Evolutionary conservation across 2,797 vertebrate genomes (phyloP).

Genomic region (Chaetodon trifasciatus): DNA sequence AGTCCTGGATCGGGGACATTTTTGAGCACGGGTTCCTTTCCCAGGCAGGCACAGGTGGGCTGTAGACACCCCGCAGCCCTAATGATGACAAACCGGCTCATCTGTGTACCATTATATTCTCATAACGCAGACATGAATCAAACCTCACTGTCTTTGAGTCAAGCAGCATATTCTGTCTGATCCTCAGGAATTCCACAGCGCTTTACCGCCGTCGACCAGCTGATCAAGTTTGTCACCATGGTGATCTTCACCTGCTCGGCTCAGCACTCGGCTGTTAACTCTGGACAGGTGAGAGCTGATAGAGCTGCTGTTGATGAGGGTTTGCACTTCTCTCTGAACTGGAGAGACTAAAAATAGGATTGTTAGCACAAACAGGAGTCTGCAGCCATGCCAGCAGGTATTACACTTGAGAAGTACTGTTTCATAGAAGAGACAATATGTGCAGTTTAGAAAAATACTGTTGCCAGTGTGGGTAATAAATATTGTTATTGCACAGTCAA

Average conservation of each 20-base stretch:
- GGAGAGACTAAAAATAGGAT: too few species aligned
- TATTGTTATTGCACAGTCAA: too few species aligned
- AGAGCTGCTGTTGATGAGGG: neutral
- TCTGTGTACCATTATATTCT: neutral
- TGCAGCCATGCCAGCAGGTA: too few species aligned
- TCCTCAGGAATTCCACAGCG: slow-evolving; percentile 44
- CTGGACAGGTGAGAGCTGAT: slow-evolving; percentile 55
- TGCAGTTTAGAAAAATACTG: too few species aligned
- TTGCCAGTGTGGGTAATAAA: too few species aligned
- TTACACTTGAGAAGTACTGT: too few species aligned
- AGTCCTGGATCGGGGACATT: slow-evolving; percentile 46
- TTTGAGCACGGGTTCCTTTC: slow-evolving; percentile 40
- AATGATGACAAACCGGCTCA: neutral
- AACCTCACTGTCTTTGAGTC: neutral
- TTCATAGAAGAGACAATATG: too few species aligned
- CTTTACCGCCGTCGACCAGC: slow-evolving; percentile 26
- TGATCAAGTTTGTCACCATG: slow-evolving; percentile 64
- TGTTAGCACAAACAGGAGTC: too few species aligned
- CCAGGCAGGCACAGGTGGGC: slow-evolving; percentile 9
- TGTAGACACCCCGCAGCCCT: neutral
- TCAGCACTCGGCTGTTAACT: slow-evolving; percentile 60
- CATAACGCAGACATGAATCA: neutral
- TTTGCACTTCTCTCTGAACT: too few species aligned
- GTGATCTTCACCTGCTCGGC: slow-evolving; percentile 57
- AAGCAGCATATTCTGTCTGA: neutral